phyloP scores from a whole-genome alignment of 2,797 vertebrate genomes.

The Helarctos malayanus region DNA sequence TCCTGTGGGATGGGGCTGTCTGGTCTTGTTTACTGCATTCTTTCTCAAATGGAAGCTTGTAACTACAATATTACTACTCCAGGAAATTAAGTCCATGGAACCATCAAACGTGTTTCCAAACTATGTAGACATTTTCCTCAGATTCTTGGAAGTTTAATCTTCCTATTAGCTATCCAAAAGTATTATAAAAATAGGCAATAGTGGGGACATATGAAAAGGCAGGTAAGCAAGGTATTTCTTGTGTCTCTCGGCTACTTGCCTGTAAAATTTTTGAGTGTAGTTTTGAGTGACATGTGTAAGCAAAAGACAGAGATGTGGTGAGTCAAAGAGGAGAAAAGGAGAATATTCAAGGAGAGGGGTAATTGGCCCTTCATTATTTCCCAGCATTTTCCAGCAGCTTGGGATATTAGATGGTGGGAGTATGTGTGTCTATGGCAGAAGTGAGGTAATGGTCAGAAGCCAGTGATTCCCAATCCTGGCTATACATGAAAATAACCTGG shows the following conservation, averaged over 20 bases:
- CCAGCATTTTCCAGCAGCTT: background rate
- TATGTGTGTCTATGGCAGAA: background rate
- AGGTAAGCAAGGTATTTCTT: constrained; percentile 1
- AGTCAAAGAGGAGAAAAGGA: background rate
- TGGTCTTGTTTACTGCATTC: background rate
- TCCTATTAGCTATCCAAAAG: background rate
- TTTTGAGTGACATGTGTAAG: background rate
- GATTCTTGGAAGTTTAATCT: constrained; percentile 21
- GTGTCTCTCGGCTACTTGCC: background rate
- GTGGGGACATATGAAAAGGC: background rate
- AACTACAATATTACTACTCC: background rate
- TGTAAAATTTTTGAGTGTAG: background rate
- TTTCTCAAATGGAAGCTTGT: background rate
- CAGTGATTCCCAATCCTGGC: background rate
- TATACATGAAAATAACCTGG: background rate
- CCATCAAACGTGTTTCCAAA: constrained; percentile 40
- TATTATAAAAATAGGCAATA: constrained; percentile 1
- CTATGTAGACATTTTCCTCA: constrained; percentile 32
- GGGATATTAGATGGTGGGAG: background rate
- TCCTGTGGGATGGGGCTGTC: background rate
- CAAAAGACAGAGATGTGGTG: background rate
- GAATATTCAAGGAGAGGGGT: background rate
- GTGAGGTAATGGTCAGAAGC: background rate
- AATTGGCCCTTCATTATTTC: background rate
- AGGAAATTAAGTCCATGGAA: constrained; percentile 50